Evolutionary conservation across 2,113 vertebrate genomes (phyloP).

Genomic region (Greenwoodochromis staneri): DNA sequence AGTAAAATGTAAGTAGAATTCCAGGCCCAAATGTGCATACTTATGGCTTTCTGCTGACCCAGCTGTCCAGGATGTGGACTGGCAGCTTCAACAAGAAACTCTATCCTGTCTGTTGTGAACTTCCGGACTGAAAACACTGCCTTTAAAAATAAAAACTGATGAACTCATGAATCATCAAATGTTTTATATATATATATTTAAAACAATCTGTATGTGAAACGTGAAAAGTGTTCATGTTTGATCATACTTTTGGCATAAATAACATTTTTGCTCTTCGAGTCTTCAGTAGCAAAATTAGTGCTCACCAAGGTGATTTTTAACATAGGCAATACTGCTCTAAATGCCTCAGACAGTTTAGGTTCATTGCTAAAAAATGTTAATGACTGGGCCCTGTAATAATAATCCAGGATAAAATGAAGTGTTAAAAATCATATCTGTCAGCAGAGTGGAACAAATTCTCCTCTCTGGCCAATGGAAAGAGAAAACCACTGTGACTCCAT

Average conservation of each 20-base stretch:
- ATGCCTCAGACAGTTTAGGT: not conserved
- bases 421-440: conserved; percentile 22
- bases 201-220: not conserved
- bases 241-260: not conserved
- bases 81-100: not conserved
- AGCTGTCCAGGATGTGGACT: not conserved
- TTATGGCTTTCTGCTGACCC: not conserved
- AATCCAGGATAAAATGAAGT: conserved; percentile 19
- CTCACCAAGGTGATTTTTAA: not conserved
- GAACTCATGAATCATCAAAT: not conserved
- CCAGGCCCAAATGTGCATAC: not conserved
- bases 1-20: not conserved
- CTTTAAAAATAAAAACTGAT: not conserved
- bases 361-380: not conserved
- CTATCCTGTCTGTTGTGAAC: not conserved
- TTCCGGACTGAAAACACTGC: not conserved
- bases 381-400: conserved; percentile 10
- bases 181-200: not conserved
- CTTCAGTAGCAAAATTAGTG: not conserved
- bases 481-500: conserved; percentile 14
- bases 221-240: not conserved
- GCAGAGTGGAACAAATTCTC: conserved; percentile 68
- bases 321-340: not conserved
- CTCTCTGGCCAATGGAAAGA: conserved; percentile 43
- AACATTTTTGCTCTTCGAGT: not conserved